Conservation (phyloP, 1,140 invertebrate genomes). For the Conus betulinus region DNA sequence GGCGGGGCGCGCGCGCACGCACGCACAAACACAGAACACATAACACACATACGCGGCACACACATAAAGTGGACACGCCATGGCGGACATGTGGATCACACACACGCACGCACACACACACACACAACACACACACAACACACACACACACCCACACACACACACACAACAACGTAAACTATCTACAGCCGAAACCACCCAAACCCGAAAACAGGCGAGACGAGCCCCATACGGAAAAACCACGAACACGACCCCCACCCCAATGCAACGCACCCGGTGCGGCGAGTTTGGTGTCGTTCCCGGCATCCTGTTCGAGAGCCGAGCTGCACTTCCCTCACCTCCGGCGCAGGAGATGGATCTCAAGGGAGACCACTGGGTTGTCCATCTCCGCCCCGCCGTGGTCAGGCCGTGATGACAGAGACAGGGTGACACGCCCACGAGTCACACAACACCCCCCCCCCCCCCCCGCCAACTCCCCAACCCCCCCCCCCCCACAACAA, state of each 20-base stretch:
- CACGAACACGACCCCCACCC: too few relatives aligned
- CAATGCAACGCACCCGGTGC: too few relatives aligned
- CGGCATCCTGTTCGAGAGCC: too few relatives aligned
- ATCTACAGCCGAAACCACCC: too few relatives aligned
- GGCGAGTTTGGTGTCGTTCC: too few relatives aligned
- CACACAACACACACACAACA: slow-evolving; percentile 7
- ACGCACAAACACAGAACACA: neutral
- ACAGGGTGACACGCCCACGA: slow-evolving; percentile 17
- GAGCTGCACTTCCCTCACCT: too few relatives aligned
- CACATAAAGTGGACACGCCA: too few relatives aligned
- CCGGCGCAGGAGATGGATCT: neutral
- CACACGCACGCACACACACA: slow-evolving; percentile 10
- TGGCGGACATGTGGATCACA: too few relatives aligned
- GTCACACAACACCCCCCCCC: neutral
- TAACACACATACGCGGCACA: too few relatives aligned
- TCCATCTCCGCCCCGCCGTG: neutral
- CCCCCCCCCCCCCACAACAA: too few relatives aligned
- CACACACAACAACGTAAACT: neutral
- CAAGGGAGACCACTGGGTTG: neutral
- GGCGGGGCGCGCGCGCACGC: neutral
- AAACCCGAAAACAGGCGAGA: too few relatives aligned
- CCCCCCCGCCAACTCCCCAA: neutral
- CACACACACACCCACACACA: neutral
- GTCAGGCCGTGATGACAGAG: slow-evolving; percentile 3
- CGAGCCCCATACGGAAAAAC: too few relatives aligned